Conservation (phyloP, 37 sponge, comb jelly and placozoan genomes). For the Theonella swinhoei region DNA sequence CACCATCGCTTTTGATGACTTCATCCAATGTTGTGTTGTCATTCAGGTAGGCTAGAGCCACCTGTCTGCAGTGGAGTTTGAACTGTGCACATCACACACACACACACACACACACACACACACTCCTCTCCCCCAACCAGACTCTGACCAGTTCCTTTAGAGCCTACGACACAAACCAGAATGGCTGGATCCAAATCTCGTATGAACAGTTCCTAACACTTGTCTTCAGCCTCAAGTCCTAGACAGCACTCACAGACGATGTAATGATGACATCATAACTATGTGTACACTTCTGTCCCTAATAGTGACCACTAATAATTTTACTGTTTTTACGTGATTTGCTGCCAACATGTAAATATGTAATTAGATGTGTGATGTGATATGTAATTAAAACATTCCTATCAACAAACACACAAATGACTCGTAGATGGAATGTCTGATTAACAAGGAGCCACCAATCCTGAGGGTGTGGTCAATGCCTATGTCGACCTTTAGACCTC, state of each 20-base stretch:
- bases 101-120: background rate
- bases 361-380: too few relatives aligned
- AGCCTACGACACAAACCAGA: constrained; percentile 88
- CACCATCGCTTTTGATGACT: constrained; percentile 97
- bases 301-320: too few relatives aligned
- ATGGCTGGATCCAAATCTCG: constrained; percentile 94
- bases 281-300: too few relatives aligned
- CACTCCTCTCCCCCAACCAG: constrained; percentile 60
- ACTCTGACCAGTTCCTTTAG: constrained; percentile 94
- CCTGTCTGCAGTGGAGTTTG: background rate
- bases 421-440: too few relatives aligned
- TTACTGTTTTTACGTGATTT: too few relatives aligned
- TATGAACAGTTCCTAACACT: constrained; percentile 98
- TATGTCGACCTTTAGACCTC: too few relatives aligned
- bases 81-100: background rate
- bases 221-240: constrained; percentile 86
- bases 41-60: constrained; percentile 76
- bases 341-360: too few relatives aligned
- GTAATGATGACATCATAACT: too few relatives aligned
- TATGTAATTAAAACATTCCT: too few relatives aligned
- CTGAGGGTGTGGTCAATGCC: too few relatives aligned
- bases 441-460: too few relatives aligned
- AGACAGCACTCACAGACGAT: background rate
- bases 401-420: too few relatives aligned
- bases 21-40: constrained; percentile 97